Percentiles rank a stretch among this genome's conserved stretches.
Conservation (phyloP, 2,888 invertebrate species). For the Epirrhoe tristata region DNA sequence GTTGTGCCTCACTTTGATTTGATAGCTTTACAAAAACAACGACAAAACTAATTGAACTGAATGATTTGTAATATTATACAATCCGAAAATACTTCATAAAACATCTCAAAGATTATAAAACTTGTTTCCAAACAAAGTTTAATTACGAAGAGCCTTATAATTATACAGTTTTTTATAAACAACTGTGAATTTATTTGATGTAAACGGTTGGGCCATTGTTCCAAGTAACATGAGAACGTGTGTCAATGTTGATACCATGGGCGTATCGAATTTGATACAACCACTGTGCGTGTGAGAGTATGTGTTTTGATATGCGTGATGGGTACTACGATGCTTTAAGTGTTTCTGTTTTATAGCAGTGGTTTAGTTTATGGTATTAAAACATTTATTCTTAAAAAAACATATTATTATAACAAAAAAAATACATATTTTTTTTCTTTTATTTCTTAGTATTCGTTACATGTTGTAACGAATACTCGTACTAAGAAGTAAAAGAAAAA, state of each 20-base stretch:
- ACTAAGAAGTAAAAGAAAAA: no score
- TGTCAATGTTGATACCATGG: slow-evolving; percentile 44
- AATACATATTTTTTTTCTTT: no score
- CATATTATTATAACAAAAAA: no score
- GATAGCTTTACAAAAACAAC: no score
- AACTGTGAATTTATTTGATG: slow-evolving; percentile 33
- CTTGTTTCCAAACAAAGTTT: slow-evolving; percentile 14
- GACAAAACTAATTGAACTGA: no score
- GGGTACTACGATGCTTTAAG: slow-evolving; percentile 14
- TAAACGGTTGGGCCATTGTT: slow-evolving; percentile 50
- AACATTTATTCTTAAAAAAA: no score
- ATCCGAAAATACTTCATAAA: slow-evolving; percentile 7
- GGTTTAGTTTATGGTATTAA: not conserved
- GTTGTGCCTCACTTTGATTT: no score
- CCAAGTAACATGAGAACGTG: slow-evolving; percentile 51
- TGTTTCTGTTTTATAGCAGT: slow-evolving; percentile 9
- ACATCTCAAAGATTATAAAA: slow-evolving; percentile 23
- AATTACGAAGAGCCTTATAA: slow-evolving; percentile 22
- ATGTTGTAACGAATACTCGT: no score
- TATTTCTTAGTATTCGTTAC: no score
- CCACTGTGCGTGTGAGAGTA: slow-evolving; percentile 11
- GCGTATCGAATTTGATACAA: slow-evolving; percentile 20
- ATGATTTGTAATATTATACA: not conserved
- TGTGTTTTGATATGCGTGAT: slow-evolving; percentile 21
- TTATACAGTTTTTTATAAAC: slow-evolving; percentile 37